Base-by-base conservation (phyloP, 2,113 vertebrate genomes). In the Phainopepla nitens region DNA sequence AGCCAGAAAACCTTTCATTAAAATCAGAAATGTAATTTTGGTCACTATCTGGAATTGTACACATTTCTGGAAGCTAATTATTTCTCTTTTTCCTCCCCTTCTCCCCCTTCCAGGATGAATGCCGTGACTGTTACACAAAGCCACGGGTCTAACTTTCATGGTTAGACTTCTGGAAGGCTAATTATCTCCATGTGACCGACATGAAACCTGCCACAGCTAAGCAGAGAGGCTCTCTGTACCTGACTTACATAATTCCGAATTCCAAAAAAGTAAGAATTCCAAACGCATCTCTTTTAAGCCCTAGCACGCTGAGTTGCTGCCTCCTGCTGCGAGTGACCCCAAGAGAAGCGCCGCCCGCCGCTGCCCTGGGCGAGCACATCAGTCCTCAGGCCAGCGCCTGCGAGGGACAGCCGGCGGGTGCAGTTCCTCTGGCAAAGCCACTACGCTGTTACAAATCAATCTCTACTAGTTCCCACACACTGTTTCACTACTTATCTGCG, bases 1-100 rank as follows among this genome's bases (percentile, higher is more conserved):
- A 96, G 95, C 80, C 85, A 73, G 56, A 96, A 72, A 81, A 93
- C 88, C 90, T 93, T 95, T 87, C 88, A 96, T 95, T 96, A 96
- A 92, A 96, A 90, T 83, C 45, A 75, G 93, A 96, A 96, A 90
- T 35, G 86, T 75, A 95, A 95, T 96, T 94, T 87, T 94, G 78
- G 76, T 76, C 69, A 61, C 72, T 95, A 75, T 95, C 82, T 96
- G 80, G 82, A 93, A 92, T 79, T 61, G 86, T 88, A 77, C 79
- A 93, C 82, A 79, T 84, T 95, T 97, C 82, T 87, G 62, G 79
- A 81, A 57, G 60, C 51, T 96, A 88, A 95, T 90, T 86, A 86
- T 86, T 96, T 82, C 53, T 35, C 66, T 60, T 83, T 73, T 58
- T n/a, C 13, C 21, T 23, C 5, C 23, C 13, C 15, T 31, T n/a